A percentile compares a stretch with the other conserved stretches of the same genome.
These are phyloP conservation scores for Anastrepha ludens DNA, from an alignment of 1,140 invertebrate species.

Conservation along the genomic window DNA sequence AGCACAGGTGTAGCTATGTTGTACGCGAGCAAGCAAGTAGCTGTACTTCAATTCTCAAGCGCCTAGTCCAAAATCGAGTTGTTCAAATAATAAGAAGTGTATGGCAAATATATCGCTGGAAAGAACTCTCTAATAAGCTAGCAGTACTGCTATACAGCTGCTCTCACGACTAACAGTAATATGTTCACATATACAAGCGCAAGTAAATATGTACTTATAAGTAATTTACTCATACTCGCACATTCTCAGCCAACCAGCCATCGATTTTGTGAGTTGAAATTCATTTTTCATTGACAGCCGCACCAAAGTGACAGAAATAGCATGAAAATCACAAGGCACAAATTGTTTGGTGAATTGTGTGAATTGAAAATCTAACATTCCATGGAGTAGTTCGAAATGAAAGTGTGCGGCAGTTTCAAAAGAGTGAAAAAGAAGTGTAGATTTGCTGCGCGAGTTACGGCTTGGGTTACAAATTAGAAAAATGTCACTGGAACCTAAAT, in stretches of 20 bases:
- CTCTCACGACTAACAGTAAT: no score
- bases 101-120: neutral
- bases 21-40: neutral
- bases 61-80: neutral
- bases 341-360: neutral
- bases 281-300: constrained; percentile 18
- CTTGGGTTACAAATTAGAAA: no score
- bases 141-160: neutral
- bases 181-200: no score
- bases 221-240: no score
- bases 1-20: no score
- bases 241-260: no score
- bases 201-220: no score
- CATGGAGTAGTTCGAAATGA: neutral
- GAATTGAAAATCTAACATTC: neutral
- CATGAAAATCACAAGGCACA: neutral
- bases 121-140: neutral
- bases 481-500: no score
- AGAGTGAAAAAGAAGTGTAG: no score
- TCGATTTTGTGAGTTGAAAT: neutral
- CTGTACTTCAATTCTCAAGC: neutral
- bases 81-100: neutral
- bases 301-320: neutral
- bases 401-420: no score
- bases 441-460: no score